These are phyloP conservation scores for Pissodes strobi DNA, from an alignment of 1,140 invertebrate species.

Conservation along the genomic window DNA sequence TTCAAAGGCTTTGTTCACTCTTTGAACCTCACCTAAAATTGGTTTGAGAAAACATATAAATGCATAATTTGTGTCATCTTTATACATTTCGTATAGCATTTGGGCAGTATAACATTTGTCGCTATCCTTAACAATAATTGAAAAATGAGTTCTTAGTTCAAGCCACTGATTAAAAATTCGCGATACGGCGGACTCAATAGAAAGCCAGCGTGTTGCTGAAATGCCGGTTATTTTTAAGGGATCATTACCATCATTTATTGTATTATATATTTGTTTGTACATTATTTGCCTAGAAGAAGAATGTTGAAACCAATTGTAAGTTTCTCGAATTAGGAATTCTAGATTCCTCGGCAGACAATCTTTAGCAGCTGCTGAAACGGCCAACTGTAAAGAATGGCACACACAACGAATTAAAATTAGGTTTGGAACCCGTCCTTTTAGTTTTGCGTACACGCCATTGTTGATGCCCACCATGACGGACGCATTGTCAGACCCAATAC, in stretches of 20 bases:
- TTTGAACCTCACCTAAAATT: too few relatives aligned
- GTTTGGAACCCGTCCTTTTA: slow-evolving; percentile 10
- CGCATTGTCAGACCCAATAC: not conserved
- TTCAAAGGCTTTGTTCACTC: too few relatives aligned
- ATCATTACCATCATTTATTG: not conserved
- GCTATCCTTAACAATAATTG: too few relatives aligned
- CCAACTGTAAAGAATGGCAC: slow-evolving; percentile 17
- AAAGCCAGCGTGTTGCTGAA: not conserved
- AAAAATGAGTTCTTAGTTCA: too few relatives aligned
- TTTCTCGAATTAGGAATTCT: too few relatives aligned
- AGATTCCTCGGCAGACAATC: slow-evolving; percentile 8
- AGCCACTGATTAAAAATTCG: not conserved
- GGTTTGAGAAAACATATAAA: too few relatives aligned
- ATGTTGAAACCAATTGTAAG: not conserved
- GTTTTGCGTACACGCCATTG: slow-evolving; percentile 2
- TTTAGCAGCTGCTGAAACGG: slow-evolving; percentile 3
- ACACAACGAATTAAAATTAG: slow-evolving; percentile 12
- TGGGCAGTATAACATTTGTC: too few relatives aligned
- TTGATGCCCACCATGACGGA: not conserved
- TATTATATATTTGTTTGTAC: not conserved
- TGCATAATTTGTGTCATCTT: too few relatives aligned
- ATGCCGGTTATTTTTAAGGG: not conserved
- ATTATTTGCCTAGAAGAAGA: not conserved
- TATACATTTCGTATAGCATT: too few relatives aligned
- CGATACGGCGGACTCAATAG: not conserved